Base-by-base conservation (phyloP, 2,113 vertebrate species). In the Coracopsis vasa region DNA sequence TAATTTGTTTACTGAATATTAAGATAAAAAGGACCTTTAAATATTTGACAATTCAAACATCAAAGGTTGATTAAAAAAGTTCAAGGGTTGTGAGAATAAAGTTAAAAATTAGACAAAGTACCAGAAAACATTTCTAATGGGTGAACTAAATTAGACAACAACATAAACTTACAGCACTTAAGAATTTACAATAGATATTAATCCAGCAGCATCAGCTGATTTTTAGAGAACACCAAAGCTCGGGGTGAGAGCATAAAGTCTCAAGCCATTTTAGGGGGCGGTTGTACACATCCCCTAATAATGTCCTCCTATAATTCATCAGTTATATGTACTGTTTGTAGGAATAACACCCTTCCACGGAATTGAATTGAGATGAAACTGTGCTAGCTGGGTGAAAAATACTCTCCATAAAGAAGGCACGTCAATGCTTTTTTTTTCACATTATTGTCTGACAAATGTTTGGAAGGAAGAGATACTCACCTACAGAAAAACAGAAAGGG, bases 81-180 rank as follows among this genome's bases (percentile, higher is more conserved):
- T 80, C 66, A 93, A 90, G 44, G 81, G 60, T 73, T 33, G 66
- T 2, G 13, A 79, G 39, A 75, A 84, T 37, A 65, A 94, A 79
- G 77, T 93, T 94, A 88, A 94, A 94, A 95, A 83, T 92, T 91
- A 95, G 61, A 80, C 42, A 88, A 83, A 86, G 47, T 12, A 86
- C 47, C 21, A 86, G 29, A 39, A 88, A 86, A 81, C 10, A 27
- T 60, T 88, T 88, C 31, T 79, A 88, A 62, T 5, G 31, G 35
- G 10, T 83, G 29, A 89, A 58, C 20, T 53, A 70, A 45, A 80
- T 58, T 20, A 53, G 71, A 33, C 27, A 53, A 16, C 13, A 92
- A 92, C 73, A 90, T 81, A 62, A 66, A 80, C 2, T 70, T 31
- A 20, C 17, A 83, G 27, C 25, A 39, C 58, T 39, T 41, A 85